Evolutionary conservation across 1,140 invertebrate species (phyloP), one percentile per base, ranked within the genome.

Genomic region (Heliconius nattereri): DNA sequence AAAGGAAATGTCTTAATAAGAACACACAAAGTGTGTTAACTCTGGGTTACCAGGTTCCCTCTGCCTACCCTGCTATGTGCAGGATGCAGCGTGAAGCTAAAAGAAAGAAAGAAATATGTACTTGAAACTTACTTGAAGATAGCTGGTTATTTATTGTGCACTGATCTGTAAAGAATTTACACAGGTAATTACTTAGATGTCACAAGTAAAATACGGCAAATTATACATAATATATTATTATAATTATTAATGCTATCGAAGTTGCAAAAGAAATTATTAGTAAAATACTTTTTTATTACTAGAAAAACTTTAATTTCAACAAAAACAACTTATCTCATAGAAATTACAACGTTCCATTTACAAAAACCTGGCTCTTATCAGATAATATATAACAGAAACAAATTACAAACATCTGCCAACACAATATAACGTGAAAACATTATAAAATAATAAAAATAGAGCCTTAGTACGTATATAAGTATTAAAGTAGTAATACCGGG

Each of bases 321-420:
- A 26, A 49, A 71, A 76, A 49, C 75, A 70, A 57, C 9, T 66
- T 66, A 66, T 66, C 29, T 66, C 60, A 66, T 26, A 66, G 60
- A 66, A 66, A 5, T 66, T 11, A 66, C 60, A 66, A 29, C 60
- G 11, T 29, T 66, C 16, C 60, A 16, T 29, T 66, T 66, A 29
- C 60, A 19, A 29, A 66, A 66, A 66, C 60, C 9, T 66, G 7
- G 7, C 20, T 70, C 16, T 76, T 76, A 76, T 76, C 75, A 20
- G 23, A 45, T 76, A 66, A 71, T 70, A 76, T 45, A 49, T 71
- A 66, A 49, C 60, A 60, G 32, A 76, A 76, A 76, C 75, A 76
- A 76, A 76, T 75, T 75, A 66, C 75, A 70, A 35, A 71, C 75
- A 76, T 66, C 75, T 76, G 75, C 75, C 32, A 40, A 66, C 60